A percentile compares a stretch with the other conserved stretches of the same genome.
Evolutionary conservation across 1,140 invertebrate genomes (phyloP).

Genomic region (Trigoniulus corallinus): DNA sequence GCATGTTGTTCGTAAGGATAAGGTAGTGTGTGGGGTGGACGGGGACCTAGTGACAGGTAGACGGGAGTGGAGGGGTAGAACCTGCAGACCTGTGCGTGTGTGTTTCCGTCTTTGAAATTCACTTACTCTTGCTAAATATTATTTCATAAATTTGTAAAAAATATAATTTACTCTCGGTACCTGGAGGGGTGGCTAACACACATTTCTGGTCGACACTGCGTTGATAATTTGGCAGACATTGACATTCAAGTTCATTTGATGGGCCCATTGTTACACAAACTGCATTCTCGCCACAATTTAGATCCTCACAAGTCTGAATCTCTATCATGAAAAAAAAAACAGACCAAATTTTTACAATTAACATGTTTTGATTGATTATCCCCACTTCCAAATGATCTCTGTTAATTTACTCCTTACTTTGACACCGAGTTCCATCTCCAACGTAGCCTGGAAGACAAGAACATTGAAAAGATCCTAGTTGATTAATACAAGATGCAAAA

Average conservation of each 20-base stretch:
- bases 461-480: conserved; percentile 54
- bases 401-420: conserved; percentile 25
- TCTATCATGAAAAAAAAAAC: conserved; percentile 17
- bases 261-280: conserved; percentile 34
- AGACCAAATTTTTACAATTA: not conserved
- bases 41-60: too few relatives aligned
- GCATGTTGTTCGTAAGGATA: too few relatives aligned
- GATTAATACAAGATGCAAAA: conserved; percentile 68
- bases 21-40: too few relatives aligned
- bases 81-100: too few relatives aligned
- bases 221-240: conserved; percentile 36
- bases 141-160: too few relatives aligned
- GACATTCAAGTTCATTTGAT: conserved; percentile 32
- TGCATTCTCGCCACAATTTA: conserved; percentile 37
- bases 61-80: too few relatives aligned
- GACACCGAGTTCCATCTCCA: conserved; percentile 33
- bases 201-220: conserved; percentile 40
- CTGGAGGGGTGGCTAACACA: conserved; percentile 22
- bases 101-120: too few relatives aligned
- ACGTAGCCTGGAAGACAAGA: conserved; percentile 44
- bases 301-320: conserved; percentile 28
- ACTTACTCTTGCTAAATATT: too few relatives aligned
- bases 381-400: too few relatives aligned
- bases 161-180: not conserved
- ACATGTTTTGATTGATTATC: not conserved